Conservation (phyloP, 1,140 invertebrate species). For the Pogonognathellus flavescens region DNA sequence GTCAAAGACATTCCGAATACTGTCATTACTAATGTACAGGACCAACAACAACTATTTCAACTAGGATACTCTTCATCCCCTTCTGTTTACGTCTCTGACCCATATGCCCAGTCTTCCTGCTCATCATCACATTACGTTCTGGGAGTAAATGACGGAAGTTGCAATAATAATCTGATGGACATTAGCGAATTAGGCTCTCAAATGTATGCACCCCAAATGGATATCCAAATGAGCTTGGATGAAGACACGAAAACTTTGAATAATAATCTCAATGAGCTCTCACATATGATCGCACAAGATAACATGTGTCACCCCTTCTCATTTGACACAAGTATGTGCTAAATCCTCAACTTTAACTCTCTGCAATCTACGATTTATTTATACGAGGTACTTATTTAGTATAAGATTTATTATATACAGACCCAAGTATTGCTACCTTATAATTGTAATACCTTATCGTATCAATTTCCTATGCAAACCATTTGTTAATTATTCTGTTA, state of each 20-base stretch:
- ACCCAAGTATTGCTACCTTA: neutral
- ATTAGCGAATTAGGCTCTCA: slow-evolving; percentile 12
- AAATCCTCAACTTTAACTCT: neutral
- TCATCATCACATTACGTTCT: neutral
- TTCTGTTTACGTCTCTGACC: neutral
- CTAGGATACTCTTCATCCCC: neutral
- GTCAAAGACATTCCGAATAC: neutral
- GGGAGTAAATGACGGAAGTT: neutral
- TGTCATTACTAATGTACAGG: neutral
- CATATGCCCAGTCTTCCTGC: neutral
- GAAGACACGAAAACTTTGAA: slow-evolving; percentile 34
- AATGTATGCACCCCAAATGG: slow-evolving; percentile 21
- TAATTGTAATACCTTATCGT: neutral
- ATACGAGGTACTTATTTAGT: neutral
- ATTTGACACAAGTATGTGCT: slow-evolving; percentile 22
- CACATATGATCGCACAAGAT: slow-evolving; percentile 29
- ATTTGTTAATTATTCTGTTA: no score
- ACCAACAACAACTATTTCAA: neutral
- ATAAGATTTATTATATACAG: neutral
- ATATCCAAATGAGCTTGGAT: slow-evolving; percentile 39
- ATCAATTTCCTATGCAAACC: neutral
- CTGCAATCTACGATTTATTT: neutral
- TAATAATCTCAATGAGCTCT: slow-evolving; percentile 43
- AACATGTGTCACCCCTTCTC: slow-evolving; percentile 17
- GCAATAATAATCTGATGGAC: slow-evolving; percentile 7